Conservation (phyloP, 2,797 vertebrate genomes). For the Taeniopygia guttata region DNA sequence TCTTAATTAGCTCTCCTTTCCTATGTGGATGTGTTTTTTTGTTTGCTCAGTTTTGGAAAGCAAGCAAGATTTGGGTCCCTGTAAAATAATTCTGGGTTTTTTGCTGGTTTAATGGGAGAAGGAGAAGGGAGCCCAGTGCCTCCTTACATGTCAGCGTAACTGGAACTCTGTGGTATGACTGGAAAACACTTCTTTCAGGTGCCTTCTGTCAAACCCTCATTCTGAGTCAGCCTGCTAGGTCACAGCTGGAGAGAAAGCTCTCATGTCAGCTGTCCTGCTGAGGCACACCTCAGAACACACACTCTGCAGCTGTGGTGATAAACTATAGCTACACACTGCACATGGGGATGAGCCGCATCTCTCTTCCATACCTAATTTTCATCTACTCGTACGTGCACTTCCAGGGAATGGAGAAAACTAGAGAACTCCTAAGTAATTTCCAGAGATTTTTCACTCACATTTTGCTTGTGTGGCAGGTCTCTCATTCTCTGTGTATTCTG, state of each 20-base stretch:
- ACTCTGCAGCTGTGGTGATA: neutral
- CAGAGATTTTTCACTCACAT: neutral
- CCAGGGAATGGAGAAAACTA: neutral
- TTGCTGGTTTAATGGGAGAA: constrained; percentile 10
- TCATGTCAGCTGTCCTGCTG: neutral
- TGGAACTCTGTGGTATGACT: neutral
- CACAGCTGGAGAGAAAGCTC: constrained; percentile 19
- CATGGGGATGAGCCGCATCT: neutral
- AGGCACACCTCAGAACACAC: neutral
- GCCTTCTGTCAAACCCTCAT: neutral
- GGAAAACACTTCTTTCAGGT: neutral
- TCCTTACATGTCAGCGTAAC: neutral
- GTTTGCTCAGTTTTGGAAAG: constrained; percentile 24
- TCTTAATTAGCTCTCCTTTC: constrained; percentile 77
- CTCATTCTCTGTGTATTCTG: neutral
- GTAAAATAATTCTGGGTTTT: neutral
- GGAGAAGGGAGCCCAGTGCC: neutral
- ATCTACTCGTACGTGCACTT: neutral
- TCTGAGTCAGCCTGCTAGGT: neutral
- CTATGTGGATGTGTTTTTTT: constrained; percentile 20
- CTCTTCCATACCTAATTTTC: neutral
- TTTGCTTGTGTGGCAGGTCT: neutral
- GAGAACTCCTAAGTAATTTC: neutral
- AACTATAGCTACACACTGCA: neutral
- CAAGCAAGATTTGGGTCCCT: constrained; percentile 31